These are phyloP conservation scores for Cheumatopsyche charites DNA, from an alignment of 1,140 invertebrate species.

Conservation along the genomic window DNA sequence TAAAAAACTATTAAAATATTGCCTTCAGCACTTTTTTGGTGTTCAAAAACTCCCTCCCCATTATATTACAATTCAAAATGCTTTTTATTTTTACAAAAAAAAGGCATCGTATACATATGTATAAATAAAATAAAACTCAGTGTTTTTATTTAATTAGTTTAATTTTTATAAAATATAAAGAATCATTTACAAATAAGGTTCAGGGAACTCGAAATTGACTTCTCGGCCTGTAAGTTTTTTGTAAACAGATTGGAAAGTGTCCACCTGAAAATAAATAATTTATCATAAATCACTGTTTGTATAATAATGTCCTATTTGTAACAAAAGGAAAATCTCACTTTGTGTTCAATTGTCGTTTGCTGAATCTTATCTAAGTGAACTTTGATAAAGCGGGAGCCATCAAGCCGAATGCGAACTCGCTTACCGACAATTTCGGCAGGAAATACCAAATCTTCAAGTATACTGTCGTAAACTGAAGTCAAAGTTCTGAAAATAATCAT, in stretches of 20 bases:
- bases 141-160: slow-evolving; percentile 37
- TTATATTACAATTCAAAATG: no score
- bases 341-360: slow-evolving; percentile 99
- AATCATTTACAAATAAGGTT: slow-evolving; percentile 86
- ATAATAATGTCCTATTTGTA: neutral
- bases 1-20: no score
- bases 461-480: slow-evolving; percentile 96
- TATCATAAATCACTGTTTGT: slow-evolving; percentile 32
- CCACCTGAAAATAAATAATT: slow-evolving; percentile 80
- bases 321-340: slow-evolving; percentile 68
- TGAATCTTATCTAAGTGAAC: slow-evolving; percentile 98
- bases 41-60: no score
- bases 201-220: slow-evolving; percentile 98
- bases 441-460: slow-evolving; percentile 96
- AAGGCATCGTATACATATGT: no score
- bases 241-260: slow-evolving; percentile 97
- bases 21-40: no score
- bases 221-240: slow-evolving; percentile 98
- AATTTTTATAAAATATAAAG: slow-evolving; percentile 45
- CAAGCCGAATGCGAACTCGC: slow-evolving; percentile 92
- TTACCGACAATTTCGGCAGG: slow-evolving; percentile 99
- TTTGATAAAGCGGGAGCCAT: slow-evolving; percentile 96
- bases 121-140: slow-evolving; percentile 25
- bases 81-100: no score
- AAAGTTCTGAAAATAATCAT: slow-evolving; percentile 78